Evolutionary conservation across 2,888 invertebrate genomes (phyloP).

Genomic region (Drosophila testacea): DNA sequence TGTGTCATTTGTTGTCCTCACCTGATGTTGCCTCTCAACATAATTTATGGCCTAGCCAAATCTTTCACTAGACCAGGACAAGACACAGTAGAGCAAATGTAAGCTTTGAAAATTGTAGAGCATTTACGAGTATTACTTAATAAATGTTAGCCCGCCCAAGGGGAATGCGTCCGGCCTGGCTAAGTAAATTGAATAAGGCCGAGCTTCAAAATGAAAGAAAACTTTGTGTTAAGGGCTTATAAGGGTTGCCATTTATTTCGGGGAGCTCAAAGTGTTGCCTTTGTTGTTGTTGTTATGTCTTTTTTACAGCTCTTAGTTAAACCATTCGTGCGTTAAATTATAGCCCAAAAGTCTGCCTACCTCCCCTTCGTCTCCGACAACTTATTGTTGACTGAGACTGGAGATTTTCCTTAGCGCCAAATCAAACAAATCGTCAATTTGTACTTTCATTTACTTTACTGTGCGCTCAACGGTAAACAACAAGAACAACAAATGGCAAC

Average conservation of each 20-base stretch:
- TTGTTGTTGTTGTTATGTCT: conserved; percentile 31
- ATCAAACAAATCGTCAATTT: conserved; percentile 79
- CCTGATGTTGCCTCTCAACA: conserved; percentile 46
- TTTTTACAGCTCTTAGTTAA: conserved; percentile 68
- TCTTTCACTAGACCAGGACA: conserved; percentile 31
- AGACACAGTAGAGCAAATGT: conserved; percentile 12
- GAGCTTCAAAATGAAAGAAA: conserved; percentile 36
- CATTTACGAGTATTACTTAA: conserved; percentile 71
- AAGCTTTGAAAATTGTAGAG: conserved; percentile 63
- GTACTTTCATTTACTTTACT: conserved; percentile 76
- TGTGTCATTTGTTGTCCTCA: conserved; percentile 59
- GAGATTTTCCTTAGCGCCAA: conserved; percentile 64
- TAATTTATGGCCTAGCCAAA: conserved; percentile 45
- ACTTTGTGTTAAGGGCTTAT: conserved; percentile 62
- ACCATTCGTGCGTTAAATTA: conserved; percentile 77
- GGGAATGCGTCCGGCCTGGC: neutral
- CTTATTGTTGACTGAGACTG: conserved; percentile 20
- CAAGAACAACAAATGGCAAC: conserved; percentile 16
- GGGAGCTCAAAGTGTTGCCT: conserved; percentile 41
- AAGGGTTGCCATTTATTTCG: conserved; percentile 59
- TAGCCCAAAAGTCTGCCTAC: conserved; percentile 54
- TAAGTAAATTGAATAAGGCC: conserved; percentile 60
- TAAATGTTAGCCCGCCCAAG: conserved; percentile 49
- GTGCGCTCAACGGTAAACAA: conserved; percentile 57
- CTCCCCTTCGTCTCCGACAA: neutral